Evolutionary conservation across 2,888 invertebrate species (phyloP).

Genomic region (Schizaphis graminum): DNA sequence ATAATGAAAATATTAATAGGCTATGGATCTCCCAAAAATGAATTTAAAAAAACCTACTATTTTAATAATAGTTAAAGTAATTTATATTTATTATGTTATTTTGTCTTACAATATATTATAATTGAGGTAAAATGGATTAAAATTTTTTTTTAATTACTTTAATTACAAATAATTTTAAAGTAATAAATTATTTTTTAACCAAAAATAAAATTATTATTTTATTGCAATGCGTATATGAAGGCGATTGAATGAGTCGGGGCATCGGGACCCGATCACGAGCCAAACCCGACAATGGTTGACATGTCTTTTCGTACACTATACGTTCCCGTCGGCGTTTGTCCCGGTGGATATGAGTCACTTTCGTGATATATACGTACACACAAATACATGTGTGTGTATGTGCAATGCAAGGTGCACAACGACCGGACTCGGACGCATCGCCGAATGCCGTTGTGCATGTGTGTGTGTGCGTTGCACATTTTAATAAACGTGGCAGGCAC

Average conservation of each 20-base stretch:
- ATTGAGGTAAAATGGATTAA: not conserved
- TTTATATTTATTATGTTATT: not conserved
- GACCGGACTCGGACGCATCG: not conserved
- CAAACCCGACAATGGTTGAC: not conserved
- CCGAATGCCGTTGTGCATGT: not conserved
- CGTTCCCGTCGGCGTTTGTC: conserved; percentile 14
- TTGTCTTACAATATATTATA: not conserved
- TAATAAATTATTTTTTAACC: not conserved
- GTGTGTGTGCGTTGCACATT: conserved; percentile 41
- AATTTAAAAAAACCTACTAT: not conserved
- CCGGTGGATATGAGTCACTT: not conserved
- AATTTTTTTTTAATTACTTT: not conserved
- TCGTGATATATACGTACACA: not conserved
- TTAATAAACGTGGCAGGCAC: conserved; percentile 56
- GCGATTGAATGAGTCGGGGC: too few relatives aligned
- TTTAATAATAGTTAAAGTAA: not conserved
- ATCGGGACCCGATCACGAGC: not conserved
- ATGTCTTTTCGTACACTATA: not conserved
- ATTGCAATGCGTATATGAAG: too few relatives aligned
- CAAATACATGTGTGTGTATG: not conserved
- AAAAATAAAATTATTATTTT: not conserved
- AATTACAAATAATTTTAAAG: too few relatives aligned
- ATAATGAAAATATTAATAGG: not conserved
- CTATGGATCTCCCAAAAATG: not conserved
- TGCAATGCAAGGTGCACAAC: not conserved